Percentiles rank a stretch among this genome's conserved stretches.
Evolutionary conservation across 2,797 vertebrate species (phyloP).

Genomic region (Lepilemur ruficaudatus): DNA sequence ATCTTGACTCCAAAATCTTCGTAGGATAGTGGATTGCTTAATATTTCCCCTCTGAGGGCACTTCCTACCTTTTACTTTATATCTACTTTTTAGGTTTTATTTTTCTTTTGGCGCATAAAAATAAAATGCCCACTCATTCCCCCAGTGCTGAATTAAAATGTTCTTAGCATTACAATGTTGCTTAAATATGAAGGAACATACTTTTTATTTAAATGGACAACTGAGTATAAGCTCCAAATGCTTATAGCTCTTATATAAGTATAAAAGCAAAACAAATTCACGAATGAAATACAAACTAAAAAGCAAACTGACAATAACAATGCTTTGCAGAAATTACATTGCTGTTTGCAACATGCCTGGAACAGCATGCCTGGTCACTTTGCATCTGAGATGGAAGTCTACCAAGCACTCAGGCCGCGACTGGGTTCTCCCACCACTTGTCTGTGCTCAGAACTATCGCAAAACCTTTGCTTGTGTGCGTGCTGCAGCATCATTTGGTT

Average conservation of each 20-base stretch:
- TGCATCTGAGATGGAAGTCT: not conserved
- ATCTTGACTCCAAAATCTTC: not conserved
- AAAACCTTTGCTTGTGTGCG: not conserved
- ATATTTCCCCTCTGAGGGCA: not conserved
- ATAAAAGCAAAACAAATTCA: not conserved
- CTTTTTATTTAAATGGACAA: not conserved
- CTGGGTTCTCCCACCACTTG: not conserved
- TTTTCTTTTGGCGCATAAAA: too few relatives aligned
- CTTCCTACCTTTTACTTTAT: too few relatives aligned
- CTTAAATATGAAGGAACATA: not conserved
- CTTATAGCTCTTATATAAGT: not conserved
- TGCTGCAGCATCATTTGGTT: not conserved
- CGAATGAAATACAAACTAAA: not conserved
- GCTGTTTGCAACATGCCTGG: not conserved
- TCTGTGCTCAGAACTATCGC: not conserved
- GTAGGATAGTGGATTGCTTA: not conserved
- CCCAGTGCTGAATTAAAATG: not conserved
- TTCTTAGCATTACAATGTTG: not conserved
- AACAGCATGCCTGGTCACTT: not conserved
- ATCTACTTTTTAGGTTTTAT: too few relatives aligned
- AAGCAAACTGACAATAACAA: not conserved
- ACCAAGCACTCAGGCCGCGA: accelerated
- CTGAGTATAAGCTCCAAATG: not conserved
- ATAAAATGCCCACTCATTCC: not conserved
- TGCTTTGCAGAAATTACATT: not conserved